Evolutionary conservation across 1,140 invertebrate species (phyloP).

Genomic region (Philaenus spumarius): DNA sequence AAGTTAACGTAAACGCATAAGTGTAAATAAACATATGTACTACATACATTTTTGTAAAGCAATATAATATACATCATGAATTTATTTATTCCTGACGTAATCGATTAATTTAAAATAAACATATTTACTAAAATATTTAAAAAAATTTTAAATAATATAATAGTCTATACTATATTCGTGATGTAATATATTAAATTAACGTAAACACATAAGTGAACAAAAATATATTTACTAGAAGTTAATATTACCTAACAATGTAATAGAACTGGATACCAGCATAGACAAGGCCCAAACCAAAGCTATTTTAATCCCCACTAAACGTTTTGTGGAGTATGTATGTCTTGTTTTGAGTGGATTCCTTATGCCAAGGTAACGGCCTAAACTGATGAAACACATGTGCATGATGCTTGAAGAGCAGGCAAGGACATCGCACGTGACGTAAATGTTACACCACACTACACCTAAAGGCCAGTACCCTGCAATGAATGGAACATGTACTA

Average conservation of each 20-base stretch:
- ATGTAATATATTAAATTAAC: not conserved
- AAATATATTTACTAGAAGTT: not conserved
- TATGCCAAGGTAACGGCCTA: slow-evolving; percentile 88
- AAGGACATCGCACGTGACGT: slow-evolving; percentile 91
- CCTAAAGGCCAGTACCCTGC: slow-evolving; percentile 88
- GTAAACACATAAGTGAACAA: not conserved
- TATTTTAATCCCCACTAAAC: slow-evolving; percentile 73
- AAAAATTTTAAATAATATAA: not conserved
- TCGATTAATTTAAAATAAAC: no score
- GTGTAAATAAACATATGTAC: no score
- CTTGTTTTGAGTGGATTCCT: slow-evolving; percentile 79
- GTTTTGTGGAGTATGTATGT: slow-evolving; percentile 61
- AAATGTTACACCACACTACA: slow-evolving; percentile 82
- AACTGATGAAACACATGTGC: slow-evolving; percentile 95
- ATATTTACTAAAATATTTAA: slow-evolving; percentile 7
- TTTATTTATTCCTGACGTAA: no score
- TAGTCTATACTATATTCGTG: not conserved
- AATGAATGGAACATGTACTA: no score
- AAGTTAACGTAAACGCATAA: no score
- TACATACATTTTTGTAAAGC: no score
- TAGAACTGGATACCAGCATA: slow-evolving; percentile 79
- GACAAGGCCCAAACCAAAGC: slow-evolving; percentile 78
- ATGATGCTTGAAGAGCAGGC: slow-evolving; percentile 91
- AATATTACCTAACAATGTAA: slow-evolving; percentile 73
- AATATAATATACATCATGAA: no score